Conservation (phyloP, 2,113 vertebrate genomes). For the Notiomystis cincta region DNA sequence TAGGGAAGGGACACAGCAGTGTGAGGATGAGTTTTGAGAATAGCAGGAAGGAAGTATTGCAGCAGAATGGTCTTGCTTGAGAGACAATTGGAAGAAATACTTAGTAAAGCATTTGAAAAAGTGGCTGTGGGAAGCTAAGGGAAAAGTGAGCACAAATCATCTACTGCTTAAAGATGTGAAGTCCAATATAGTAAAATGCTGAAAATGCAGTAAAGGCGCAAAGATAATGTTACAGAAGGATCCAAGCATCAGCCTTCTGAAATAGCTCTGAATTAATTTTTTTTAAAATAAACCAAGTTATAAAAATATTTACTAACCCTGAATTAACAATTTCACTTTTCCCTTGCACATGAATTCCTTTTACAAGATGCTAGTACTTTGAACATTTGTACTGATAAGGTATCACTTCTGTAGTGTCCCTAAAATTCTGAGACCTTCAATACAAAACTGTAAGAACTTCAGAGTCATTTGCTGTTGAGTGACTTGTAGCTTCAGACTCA, state of each 20-base stretch:
- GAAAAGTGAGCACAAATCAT: background rate
- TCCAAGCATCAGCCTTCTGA: background rate
- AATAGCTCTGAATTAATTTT: background rate
- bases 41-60: background rate
- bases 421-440: background rate
- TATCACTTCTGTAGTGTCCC: background rate
- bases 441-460: background rate
- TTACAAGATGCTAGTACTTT: background rate
- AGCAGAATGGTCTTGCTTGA: background rate
- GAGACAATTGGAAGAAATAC: background rate
- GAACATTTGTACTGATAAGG: background rate
- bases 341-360: background rate
- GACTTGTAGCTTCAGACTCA: background rate
- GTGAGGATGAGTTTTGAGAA: background rate
- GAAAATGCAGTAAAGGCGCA: background rate
- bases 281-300: background rate
- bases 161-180: background rate
- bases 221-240: background rate
- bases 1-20: background rate
- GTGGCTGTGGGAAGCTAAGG: background rate
- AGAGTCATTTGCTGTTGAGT: background rate
- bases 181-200: background rate
- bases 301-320: background rate
- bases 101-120: background rate
- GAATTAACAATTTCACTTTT: background rate